Conservation (phyloP, 1,140 invertebrate species). For the Maniola jurtina region DNA sequence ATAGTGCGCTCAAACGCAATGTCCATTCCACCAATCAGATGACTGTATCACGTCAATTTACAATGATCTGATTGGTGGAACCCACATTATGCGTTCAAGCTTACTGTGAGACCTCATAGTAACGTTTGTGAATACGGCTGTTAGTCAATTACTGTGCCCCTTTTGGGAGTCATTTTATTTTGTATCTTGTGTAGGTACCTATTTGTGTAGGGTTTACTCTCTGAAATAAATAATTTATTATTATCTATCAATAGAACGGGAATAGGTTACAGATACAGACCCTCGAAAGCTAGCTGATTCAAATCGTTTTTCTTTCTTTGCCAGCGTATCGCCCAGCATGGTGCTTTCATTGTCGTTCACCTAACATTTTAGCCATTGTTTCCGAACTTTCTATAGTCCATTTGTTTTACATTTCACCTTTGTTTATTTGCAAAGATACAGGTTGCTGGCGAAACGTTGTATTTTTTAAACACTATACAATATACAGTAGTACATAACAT, state of each 20-base stretch:
- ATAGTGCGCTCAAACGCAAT: too few species aligned
- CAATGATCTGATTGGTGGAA: too few species aligned
- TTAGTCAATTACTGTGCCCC: too few species aligned
- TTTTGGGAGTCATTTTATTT: not conserved
- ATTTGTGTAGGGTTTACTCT: not conserved
- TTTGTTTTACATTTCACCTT: constrained; percentile 33
- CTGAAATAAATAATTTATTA: not conserved
- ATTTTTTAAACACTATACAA: not conserved
- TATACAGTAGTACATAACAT: too few species aligned
- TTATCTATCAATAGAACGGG: constrained; percentile 25
- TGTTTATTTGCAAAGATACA: constrained; percentile 18
- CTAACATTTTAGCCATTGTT: constrained; percentile 46
- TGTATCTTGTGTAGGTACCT: not conserved
- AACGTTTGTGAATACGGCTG: too few species aligned
- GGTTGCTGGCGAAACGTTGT: constrained; percentile 4
- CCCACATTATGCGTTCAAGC: too few species aligned
- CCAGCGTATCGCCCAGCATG: constrained; percentile 50
- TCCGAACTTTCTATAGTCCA: constrained; percentile 39
- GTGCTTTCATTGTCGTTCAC: constrained; percentile 42
- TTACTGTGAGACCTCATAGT: too few species aligned
- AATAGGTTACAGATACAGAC: constrained; percentile 11
- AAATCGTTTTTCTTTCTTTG: constrained; percentile 48
- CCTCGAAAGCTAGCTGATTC: constrained; percentile 28
- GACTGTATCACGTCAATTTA: too few species aligned
- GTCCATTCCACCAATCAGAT: too few species aligned